phyloP scores from a whole-genome alignment of 2,113 vertebrate genomes.

The Galeopterus variegatus region DNA sequence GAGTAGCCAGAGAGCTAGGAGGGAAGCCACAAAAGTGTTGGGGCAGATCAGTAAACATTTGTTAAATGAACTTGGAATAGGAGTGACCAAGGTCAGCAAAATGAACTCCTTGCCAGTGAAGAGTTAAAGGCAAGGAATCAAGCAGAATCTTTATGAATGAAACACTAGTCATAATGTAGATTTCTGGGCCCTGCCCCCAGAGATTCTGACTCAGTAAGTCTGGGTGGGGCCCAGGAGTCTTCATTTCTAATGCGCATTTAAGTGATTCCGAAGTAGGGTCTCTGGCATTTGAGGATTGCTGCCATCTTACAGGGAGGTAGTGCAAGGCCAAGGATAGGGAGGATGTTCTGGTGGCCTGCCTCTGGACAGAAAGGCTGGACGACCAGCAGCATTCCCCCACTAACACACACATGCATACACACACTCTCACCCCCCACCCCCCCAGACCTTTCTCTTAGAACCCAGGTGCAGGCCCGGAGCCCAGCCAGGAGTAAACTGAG shows the following conservation, averaged over 20 bases:
- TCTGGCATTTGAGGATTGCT: neutral
- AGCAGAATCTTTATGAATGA: constrained; percentile 28
- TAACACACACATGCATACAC: neutral
- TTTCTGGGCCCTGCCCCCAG: neutral
- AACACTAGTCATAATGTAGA: neutral
- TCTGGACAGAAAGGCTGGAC: neutral
- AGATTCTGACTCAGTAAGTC: constrained; percentile 24
- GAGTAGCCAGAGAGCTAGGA: constrained; percentile 13
- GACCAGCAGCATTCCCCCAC: neutral
- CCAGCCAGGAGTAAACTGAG: constrained; percentile 83
- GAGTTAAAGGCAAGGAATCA: constrained; percentile 37
- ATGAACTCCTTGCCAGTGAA: constrained; percentile 2
- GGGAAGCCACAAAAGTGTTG: neutral
- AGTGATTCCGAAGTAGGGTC: neutral
- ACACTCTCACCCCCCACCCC: neutral
- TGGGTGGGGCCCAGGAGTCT: constrained; percentile 12
- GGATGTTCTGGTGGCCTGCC: neutral
- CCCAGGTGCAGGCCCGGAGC: constrained; percentile 83
- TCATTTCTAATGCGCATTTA: constrained; percentile 49
- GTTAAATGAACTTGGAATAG: constrained; percentile 14
- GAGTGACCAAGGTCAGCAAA: neutral
- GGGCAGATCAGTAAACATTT: neutral
- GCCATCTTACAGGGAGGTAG: neutral
- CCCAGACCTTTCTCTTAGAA: constrained; percentile 72
- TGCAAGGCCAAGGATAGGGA: neutral